Base-by-base conservation (phyloP, 2,113 vertebrate genomes). In the Brienomyrus longianalis region DNA sequence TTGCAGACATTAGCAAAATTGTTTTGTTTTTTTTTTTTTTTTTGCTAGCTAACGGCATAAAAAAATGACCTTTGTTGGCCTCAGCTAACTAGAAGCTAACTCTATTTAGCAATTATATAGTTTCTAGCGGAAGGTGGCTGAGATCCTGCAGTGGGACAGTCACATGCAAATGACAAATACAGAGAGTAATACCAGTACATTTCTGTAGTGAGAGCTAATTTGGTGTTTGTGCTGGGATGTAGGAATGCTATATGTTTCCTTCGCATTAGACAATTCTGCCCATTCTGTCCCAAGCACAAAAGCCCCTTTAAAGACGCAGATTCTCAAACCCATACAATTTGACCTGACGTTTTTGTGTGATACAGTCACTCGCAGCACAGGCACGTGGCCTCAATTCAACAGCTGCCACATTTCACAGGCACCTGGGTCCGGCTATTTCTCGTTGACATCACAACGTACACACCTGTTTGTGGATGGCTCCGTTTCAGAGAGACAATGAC, bases 251-350 rank as follows among this genome's bases (percentile, higher is more conserved):
- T n/a, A 21, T 35, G n/a, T 35, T 74, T 74, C 31, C 66, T 13
- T 31, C 13, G 66, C 27, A 74, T 74, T 27, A 74, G 27, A 47
- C 19, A 10, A 45, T 83, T 83, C 17, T 39, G 77, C 35, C 88
- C 83, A 15, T 80, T 84, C 59, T 74, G 88, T 85, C 54, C 43
- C 62, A 88, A 56, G 27, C 70, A 77, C 74, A 80, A 80, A 80
- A 88, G 83, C 45, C 77, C 52, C 86, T 54, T 59, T 86, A 90
- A 84, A 48, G 77, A 80, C 77, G 62, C 90, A 59, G 80, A 50
- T 21, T 23, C 35, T 50, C 84, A 59, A 74, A 86, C 48, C n/a
- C 45, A 39, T 56, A 54, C 85, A 54, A 48, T 80, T 80, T 88
- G 62, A 17, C 9, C 10, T 84, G 27, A 74, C 23, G 48, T n/a